These are phyloP conservation scores for Zosterops borbonicus DNA, from an alignment of 2,113 vertebrate genomes.

Conservation along the genomic window DNA sequence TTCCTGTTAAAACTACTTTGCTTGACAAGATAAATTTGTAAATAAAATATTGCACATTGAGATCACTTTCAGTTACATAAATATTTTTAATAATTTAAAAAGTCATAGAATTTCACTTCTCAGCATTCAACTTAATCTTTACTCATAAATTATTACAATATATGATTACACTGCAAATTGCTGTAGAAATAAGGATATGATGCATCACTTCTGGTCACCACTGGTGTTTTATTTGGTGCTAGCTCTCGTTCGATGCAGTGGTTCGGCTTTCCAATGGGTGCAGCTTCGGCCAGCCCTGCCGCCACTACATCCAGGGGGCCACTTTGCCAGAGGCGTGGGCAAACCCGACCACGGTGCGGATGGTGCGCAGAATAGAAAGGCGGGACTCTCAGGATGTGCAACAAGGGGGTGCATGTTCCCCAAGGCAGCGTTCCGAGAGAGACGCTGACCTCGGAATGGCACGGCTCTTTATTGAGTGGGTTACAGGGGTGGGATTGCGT, in stretches of 20 bases:
- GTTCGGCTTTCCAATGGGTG: no score
- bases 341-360: no score
- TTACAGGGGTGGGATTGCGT: no score
- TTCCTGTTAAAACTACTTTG: not conserved
- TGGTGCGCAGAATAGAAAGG: no score
- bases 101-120: not conserved
- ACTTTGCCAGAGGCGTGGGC: no score
- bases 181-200: not conserved
- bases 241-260: not conserved
- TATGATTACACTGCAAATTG: not conserved
- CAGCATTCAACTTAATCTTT: slow-evolving; percentile 23
- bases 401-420: no score
- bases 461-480: no score
- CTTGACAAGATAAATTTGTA: not conserved
- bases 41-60: slow-evolving; percentile 2
- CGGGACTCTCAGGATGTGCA: no score
- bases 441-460: no score
- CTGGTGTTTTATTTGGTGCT: not conserved
- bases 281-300: no score
- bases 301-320: no score
- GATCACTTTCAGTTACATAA: not conserved
- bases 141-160: not conserved
- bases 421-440: no score
- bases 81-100: slow-evolving; percentile 30
- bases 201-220: not conserved